Conservation (phyloP, 2,888 invertebrate genomes). For the Drosophila parthenogenetica region DNA sequence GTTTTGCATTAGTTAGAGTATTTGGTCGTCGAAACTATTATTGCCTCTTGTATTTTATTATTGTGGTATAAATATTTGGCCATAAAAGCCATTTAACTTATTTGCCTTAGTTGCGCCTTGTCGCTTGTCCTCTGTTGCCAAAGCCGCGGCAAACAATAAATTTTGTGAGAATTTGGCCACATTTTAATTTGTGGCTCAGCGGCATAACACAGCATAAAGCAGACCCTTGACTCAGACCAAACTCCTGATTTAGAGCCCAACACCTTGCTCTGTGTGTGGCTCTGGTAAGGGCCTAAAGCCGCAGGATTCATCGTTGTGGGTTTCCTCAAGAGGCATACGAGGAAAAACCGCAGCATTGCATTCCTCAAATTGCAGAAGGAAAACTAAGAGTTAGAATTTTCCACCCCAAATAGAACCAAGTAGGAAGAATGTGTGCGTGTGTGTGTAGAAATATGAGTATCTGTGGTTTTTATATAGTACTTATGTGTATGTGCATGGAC, state of each 20-base stretch:
- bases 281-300: conserved; percentile 47
- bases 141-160: conserved; percentile 73
- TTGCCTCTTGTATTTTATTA: conserved; percentile 12
- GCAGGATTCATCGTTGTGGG: conserved; percentile 72
- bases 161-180: conserved; percentile 74
- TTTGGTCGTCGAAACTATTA: background rate
- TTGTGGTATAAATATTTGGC: conserved; percentile 46
- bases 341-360: conserved; percentile 53
- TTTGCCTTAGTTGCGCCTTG: conserved; percentile 41
- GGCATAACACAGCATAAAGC: conserved; percentile 36
- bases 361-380: conserved; percentile 59
- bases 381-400: conserved; percentile 35
- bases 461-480: conserved; percentile 37
- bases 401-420: conserved; percentile 18
- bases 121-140: conserved; percentile 44
- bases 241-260: conserved; percentile 32
- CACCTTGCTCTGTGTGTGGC: conserved; percentile 47
- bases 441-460: conserved; percentile 15
- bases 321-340: conserved; percentile 38
- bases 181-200: conserved; percentile 76
- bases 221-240: conserved; percentile 4
- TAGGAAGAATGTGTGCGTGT: background rate
- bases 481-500: conserved; percentile 18
- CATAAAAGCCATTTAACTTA: conserved; percentile 59
- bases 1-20: conserved; percentile 16